phyloP scores from a whole-genome alignment of 2,888 invertebrate genomes.

The Neocrepidodera transversa region DNA sequence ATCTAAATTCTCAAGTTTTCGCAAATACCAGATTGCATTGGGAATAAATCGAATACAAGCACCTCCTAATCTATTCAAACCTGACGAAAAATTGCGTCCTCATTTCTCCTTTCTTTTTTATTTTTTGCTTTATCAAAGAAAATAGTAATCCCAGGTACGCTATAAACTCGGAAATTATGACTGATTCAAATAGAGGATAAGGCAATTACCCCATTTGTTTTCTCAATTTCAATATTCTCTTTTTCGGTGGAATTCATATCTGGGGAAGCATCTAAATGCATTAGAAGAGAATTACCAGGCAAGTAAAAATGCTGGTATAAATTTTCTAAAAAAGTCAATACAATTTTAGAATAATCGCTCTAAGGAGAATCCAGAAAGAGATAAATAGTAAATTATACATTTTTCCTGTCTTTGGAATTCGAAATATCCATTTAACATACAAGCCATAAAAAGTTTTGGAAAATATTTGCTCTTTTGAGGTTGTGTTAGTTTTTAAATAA shows the following conservation, averaged over 20 bases:
- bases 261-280: not conserved
- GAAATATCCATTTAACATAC: too few species aligned
- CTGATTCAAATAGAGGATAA: not conserved
- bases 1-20: constrained; percentile 3
- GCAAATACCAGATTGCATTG: constrained; percentile 9
- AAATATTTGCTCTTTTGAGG: too few species aligned
- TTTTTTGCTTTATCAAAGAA: constrained; percentile 11
- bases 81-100: constrained; percentile 3
- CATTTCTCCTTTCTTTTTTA: not conserved
- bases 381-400: too few species aligned
- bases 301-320: too few species aligned
- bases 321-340: too few species aligned
- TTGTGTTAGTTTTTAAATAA: too few species aligned
- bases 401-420: too few species aligned
- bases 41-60: constrained; percentile 12
- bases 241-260: not conserved
- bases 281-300: not conserved
- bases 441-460: too few species aligned
- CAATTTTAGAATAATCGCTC: too few species aligned
- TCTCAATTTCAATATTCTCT: not conserved
- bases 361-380: too few species aligned
- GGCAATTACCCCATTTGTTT: not conserved
- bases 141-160: constrained; percentile 13
- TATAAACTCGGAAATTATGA: not conserved
- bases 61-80: constrained; percentile 12